Conservation (phyloP, 2,797 vertebrate species). For the Galago senegalensis region DNA sequence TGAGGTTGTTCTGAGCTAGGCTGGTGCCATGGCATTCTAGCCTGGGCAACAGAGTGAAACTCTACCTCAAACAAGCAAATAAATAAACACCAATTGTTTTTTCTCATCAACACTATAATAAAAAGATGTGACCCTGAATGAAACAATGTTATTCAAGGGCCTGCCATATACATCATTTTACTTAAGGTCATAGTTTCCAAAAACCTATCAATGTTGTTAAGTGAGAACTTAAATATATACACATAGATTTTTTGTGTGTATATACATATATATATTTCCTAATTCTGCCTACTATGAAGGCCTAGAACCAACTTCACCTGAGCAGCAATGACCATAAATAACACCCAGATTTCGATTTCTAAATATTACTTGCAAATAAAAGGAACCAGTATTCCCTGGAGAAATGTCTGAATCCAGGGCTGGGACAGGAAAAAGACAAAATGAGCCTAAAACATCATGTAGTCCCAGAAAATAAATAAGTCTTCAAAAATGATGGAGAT, state of each 20-base stretch:
- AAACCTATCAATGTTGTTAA: not conserved
- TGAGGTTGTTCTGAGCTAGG: no score
- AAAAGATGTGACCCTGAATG: not conserved
- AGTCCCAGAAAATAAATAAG: not conserved
- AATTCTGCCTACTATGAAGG: not conserved
- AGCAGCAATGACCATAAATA: not conserved
- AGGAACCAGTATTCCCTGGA: not conserved
- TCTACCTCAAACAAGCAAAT: no score
- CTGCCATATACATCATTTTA: not conserved
- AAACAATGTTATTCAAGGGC: not conserved
- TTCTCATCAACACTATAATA: not conserved
- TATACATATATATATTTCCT: no score
- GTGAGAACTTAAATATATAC: not conserved
- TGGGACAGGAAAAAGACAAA: not conserved
- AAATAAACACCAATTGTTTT: not conserved
- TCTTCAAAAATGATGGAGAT: not conserved
- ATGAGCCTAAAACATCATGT: not conserved
- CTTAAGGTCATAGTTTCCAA: not conserved
- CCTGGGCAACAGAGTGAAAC: no score
- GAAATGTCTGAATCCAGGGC: constrained; percentile 7
- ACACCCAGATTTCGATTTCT: constrained; percentile 9
- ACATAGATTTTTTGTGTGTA: not conserved
- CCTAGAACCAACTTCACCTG: not conserved
- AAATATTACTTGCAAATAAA: constrained; percentile 11
- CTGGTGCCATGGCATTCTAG: no score